Conservation (phyloP, 2,888 invertebrate genomes). For the Erebia aethiops region DNA sequence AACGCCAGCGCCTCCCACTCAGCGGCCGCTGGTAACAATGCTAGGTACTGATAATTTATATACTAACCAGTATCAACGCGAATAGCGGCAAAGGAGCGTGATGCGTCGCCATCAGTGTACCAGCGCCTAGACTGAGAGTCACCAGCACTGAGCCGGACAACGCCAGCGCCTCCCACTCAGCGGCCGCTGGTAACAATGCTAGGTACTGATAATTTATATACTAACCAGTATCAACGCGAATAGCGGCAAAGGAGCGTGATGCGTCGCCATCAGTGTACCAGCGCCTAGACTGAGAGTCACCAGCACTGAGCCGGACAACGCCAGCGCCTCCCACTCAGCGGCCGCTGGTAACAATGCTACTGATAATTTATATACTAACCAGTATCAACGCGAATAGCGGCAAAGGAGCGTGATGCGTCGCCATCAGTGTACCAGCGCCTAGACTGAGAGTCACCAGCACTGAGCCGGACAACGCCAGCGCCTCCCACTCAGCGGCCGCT, state of each 20-base stretch:
- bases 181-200: slow-evolving; percentile 82
- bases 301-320: slow-evolving; percentile 7
- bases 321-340: slow-evolving; percentile 60
- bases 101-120: slow-evolving; percentile 84
- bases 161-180: slow-evolving; percentile 56
- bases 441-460: slow-evolving; percentile 69
- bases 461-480: background rate
- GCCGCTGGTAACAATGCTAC: slow-evolving; percentile 82
- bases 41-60: slow-evolving; percentile 63
- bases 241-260: slow-evolving; percentile 86
- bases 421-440: slow-evolving; percentile 84
- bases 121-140: slow-evolving; percentile 80
- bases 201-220: slow-evolving; percentile 61
- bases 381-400: slow-evolving; percentile 90
- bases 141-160: slow-evolving; percentile 40
- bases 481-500: slow-evolving; percentile 76
- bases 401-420: slow-evolving; percentile 84
- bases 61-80: slow-evolving; percentile 86
- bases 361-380: slow-evolving; percentile 72
- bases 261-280: slow-evolving; percentile 84
- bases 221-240: slow-evolving; percentile 89
- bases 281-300: slow-evolving; percentile 79
- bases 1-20: slow-evolving; percentile 51
- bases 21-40: slow-evolving; percentile 82
- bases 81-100: slow-evolving; percentile 88